A percentile compares a stretch with the other conserved stretches of the same genome.
Evolutionary conservation across 2,113 vertebrate genomes (phyloP).

Genomic region (Serilophus lunatus): DNA sequence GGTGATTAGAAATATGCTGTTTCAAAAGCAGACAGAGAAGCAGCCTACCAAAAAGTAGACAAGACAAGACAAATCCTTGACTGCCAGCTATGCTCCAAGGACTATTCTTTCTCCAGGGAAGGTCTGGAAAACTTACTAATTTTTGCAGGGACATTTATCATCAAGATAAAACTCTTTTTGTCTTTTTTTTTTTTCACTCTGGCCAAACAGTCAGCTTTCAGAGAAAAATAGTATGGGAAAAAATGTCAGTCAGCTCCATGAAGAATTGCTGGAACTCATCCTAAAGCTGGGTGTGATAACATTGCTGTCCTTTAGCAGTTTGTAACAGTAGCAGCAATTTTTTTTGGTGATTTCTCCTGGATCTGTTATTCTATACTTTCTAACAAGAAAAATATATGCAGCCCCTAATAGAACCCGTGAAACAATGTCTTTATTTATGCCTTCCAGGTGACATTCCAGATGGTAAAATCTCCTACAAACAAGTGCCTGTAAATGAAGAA

Average conservation of each 20-base stretch:
- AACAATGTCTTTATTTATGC: constrained; percentile 43
- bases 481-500: neutral
- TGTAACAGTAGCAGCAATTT: neutral
- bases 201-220: neutral
- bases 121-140: neutral
- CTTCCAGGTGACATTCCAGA: constrained; percentile 36
- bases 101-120: neutral
- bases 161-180: neutral
- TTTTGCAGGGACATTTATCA: neutral
- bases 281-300: neutral
- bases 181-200: neutral
- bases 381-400: neutral
- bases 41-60: neutral
- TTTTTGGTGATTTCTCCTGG: neutral
- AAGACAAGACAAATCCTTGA: neutral
- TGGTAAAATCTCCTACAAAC: neutral
- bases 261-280: constrained; percentile 1
- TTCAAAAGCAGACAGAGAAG: neutral
- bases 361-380: constrained; percentile 1
- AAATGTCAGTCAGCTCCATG: neutral
- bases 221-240: neutral
- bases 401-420: neutral
- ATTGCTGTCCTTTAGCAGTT: neutral
- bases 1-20: neutral
- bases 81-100: constrained; percentile 4